Percentiles rank a stretch among this genome's conserved stretches.
These are phyloP conservation scores for Polypterus bichir DNA, from an alignment of 2,113 vertebrate genomes.

Conservation along the genomic window DNA sequence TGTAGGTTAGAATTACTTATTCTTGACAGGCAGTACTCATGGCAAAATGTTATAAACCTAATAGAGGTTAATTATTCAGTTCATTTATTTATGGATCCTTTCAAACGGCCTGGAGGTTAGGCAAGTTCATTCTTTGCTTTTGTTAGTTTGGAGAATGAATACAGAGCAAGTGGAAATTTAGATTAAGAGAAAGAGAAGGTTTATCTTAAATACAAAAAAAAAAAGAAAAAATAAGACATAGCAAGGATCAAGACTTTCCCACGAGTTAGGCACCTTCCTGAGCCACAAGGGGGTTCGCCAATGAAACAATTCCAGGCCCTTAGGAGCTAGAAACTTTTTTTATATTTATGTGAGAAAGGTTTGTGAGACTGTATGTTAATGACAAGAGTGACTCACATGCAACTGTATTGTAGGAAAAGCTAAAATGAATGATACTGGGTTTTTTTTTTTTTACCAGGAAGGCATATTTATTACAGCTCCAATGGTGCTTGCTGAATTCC, in stretches of 20 bases:
- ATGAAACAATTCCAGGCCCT: no score
- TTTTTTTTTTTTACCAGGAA: no score
- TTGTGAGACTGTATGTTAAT: conserved; percentile 1
- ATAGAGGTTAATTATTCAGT: conserved; percentile 35
- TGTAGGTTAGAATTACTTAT: not conserved
- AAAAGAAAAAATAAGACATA: not conserved
- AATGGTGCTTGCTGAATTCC: no score
- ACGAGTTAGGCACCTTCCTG: conserved; percentile 1
- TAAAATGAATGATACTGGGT: no score
- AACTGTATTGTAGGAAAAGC: no score
- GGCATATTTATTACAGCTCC: no score
- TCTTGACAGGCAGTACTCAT: not conserved
- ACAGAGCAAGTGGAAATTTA: conserved; percentile 18
- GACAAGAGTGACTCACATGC: no score
- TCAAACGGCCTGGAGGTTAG: conserved; percentile 41
- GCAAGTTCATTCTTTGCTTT: conserved; percentile 38
- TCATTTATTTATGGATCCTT: conserved; percentile 25
- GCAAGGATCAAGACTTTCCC: conserved; percentile 1
- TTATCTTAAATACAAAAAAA: conserved; percentile 7
- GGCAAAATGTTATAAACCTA: conserved; percentile 20
- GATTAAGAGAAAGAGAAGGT: conserved; percentile 13
- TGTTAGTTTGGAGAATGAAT: conserved; percentile 37
- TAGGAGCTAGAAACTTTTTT: not conserved
- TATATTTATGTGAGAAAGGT: not conserved
- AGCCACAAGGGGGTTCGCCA: no score